phyloP scores from a whole-genome alignment of 2,888 invertebrate species.

The Hyles lineata region DNA sequence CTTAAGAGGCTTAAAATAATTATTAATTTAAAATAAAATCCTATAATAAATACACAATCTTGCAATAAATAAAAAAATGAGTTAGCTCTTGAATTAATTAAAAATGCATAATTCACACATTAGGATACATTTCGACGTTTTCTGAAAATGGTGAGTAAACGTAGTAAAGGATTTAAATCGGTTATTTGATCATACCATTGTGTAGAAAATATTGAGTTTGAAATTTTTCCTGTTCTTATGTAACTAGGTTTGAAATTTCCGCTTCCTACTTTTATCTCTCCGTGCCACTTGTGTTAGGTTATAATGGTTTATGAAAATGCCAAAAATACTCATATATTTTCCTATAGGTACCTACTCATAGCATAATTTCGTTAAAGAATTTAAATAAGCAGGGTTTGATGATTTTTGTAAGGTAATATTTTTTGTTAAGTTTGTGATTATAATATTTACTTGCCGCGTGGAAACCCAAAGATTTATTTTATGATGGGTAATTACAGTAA shows the following conservation, averaged over 20 bases:
- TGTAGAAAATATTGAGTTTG: no score
- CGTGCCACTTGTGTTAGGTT: conserved; percentile 4
- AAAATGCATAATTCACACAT: no score
- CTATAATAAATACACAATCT: no score
- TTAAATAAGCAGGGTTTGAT: conserved; percentile 18
- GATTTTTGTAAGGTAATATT: conserved; percentile 34
- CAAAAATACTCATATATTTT: conserved; percentile 18
- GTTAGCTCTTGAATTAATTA: no score
- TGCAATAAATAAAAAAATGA: no score
- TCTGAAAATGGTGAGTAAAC: no score
- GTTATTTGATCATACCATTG: no score
- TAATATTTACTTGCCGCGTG: conserved; percentile 71
- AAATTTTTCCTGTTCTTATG: not conserved
- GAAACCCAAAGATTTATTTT: conserved; percentile 72
- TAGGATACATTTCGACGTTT: no score
- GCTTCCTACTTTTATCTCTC: not conserved
- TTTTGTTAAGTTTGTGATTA: conserved; percentile 65
- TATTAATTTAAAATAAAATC: no score
- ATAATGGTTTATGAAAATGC: not conserved
- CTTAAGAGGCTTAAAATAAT: no score
- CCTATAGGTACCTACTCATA: conserved; percentile 22
- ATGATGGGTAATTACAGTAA: conserved; percentile 55
- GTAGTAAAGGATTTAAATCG: no score
- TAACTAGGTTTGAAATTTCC: not conserved
- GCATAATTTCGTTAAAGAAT: conserved; percentile 9